A percentile compares a stretch with the other conserved stretches of the same genome.
Conservation (phyloP, 2,888 invertebrate species). For the Pediacus dermestoides region DNA sequence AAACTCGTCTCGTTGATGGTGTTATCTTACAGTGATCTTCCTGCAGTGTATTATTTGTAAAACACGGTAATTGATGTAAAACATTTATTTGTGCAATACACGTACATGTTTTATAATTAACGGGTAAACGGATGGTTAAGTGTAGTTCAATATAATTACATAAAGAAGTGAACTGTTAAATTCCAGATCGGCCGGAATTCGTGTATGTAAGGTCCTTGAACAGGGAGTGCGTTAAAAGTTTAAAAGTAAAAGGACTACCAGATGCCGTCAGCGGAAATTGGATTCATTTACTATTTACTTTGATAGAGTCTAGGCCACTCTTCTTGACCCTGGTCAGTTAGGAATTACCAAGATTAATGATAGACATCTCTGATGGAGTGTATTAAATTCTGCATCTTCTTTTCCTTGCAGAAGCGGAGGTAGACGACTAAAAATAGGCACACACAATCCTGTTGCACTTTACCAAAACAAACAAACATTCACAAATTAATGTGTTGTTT, state of each 20-base stretch:
- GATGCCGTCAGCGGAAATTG: not conserved
- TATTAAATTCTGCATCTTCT: too few relatives aligned
- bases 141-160: slow-evolving; percentile 21
- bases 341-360: too few relatives aligned
- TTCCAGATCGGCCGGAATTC: slow-evolving; percentile 23
- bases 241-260: slow-evolving; percentile 21
- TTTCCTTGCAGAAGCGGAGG: too few relatives aligned
- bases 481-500: too few relatives aligned
- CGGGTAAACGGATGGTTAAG: slow-evolving; percentile 23
- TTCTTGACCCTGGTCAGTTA: slow-evolving; percentile 23
- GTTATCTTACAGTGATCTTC: not conserved
- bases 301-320: too few relatives aligned
- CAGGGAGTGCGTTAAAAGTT: slow-evolving; percentile 17
- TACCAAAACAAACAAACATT: too few relatives aligned
- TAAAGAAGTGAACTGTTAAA: slow-evolving; percentile 25
- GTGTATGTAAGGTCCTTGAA: slow-evolving; percentile 22
- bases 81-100: slow-evolving; percentile 11
- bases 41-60: slow-evolving; percentile 10
- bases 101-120: slow-evolving; percentile 15
- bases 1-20: too few relatives aligned
- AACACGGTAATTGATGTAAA: slow-evolving; percentile 11
- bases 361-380: too few relatives aligned
- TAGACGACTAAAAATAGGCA: too few relatives aligned
- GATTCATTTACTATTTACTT: too few relatives aligned
- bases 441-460: too few relatives aligned